Evolutionary conservation across 2,113 vertebrate genomes (phyloP).

Genomic region (Parotia lawesii): DNA sequence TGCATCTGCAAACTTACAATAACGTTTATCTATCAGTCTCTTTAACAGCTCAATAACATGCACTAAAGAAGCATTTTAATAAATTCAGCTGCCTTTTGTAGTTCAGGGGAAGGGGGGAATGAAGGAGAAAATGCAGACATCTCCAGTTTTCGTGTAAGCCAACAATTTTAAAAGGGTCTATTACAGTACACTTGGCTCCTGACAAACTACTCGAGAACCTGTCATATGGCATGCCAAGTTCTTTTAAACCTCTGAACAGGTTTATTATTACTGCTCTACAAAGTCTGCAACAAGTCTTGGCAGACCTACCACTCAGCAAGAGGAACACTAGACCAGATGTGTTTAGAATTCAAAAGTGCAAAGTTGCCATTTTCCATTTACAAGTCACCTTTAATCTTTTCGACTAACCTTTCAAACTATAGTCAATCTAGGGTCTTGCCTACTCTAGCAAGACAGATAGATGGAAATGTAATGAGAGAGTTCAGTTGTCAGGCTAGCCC

Average conservation of each 20-base stretch:
- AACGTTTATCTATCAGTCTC: slow-evolving; percentile 11
- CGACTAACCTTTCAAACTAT: slow-evolving; percentile 12
- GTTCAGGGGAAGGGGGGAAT: not conserved
- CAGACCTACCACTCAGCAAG: slow-evolving; percentile 27
- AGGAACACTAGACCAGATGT: slow-evolving; percentile 50
- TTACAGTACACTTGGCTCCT: slow-evolving; percentile 58
- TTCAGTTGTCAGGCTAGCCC: not conserved
- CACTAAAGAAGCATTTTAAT: slow-evolving; percentile 15
- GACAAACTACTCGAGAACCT: slow-evolving; percentile 41
- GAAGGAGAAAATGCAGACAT: slow-evolving; percentile 41
- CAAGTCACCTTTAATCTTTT: slow-evolving; percentile 48
- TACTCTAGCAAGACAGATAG: not conserved
- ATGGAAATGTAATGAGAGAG: not conserved
- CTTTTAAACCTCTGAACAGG: slow-evolving; percentile 56
- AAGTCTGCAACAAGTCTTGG: slow-evolving; percentile 58
- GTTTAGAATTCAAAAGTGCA: slow-evolving; percentile 35
- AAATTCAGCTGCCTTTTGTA: slow-evolving; percentile 46
- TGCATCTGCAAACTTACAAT: slow-evolving; percentile 20
- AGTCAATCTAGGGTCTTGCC: not conserved
- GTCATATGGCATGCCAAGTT: slow-evolving; percentile 48
- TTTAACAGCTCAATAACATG: slow-evolving; percentile 8
- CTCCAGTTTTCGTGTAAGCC: slow-evolving; percentile 8
- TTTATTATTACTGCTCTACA: slow-evolving; percentile 54
- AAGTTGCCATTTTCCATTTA: slow-evolving; percentile 54
- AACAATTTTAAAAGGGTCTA: slow-evolving; percentile 54